Base-by-base conservation (phyloP, 2,888 invertebrate species). In the Gerris lacustris region DNA sequence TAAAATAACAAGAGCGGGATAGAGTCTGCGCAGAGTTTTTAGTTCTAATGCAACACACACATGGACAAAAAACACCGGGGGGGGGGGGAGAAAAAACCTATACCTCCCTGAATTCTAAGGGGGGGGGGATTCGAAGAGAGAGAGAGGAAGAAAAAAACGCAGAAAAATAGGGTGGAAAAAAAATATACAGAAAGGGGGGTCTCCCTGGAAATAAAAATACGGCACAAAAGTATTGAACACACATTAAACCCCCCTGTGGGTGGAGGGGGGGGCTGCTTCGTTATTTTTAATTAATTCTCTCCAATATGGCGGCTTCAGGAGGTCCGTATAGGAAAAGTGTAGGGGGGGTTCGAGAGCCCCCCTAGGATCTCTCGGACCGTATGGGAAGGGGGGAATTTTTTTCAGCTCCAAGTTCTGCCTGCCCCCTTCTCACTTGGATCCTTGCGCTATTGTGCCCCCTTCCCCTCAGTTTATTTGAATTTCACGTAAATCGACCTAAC, bases 211-310 rank as follows among this genome's bases (percentile, higher is more conserved):
- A 73, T 73, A 74, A 74, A 74, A 74, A 73, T 74, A 73, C 73
- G 72, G 64, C 71, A 71, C 71, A 72, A 72, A 72, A 71, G 72
- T 73, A 74, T 74, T 74, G 74, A 74, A 74, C 74, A 73, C 71
- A 74, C 74, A 74, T 74, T 73, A 74, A 67, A 72, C 45, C 47
- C 18, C 44, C 69, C 70, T 45, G 9, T 15, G 11, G 11, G 15
- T 11, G 31, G 31, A 4, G 31, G 31, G 31, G 31, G 31, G 31
- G 31, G 31, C 31, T 31, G 55, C 73, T 73, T 74, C 73, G 74
- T 74, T 74, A 74, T 74, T 74, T 74, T 74, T 74, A 74, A 74
- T 74, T 74, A 74, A 74, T 74, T 74, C 74, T 66, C 74, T 72
- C 74, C 74, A 74, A 74, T 74, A 74, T 45, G 44, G 67, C 44